phyloP scores from a whole-genome alignment of 1,140 invertebrate species.

The Ceratina japonica region DNA sequence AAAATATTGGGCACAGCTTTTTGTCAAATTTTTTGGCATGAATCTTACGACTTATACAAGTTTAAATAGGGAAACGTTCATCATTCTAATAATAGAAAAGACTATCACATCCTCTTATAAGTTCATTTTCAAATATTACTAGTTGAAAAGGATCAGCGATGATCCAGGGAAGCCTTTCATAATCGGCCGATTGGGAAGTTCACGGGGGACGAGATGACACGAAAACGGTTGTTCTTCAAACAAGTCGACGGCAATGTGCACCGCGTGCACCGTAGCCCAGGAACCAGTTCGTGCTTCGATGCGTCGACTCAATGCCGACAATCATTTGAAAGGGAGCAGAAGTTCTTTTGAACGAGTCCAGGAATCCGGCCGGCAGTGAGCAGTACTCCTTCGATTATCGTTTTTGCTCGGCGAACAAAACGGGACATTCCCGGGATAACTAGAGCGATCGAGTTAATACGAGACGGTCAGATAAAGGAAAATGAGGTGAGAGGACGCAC shows the following conservation, averaged over 20 bases:
- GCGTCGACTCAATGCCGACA: slow-evolving; percentile 51
- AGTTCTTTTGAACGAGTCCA: slow-evolving; percentile 31
- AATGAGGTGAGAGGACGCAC: not conserved
- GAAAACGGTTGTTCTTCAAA: slow-evolving; percentile 60
- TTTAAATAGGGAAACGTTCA: too few relatives aligned
- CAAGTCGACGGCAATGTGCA: slow-evolving; percentile 8
- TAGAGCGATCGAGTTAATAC: slow-evolving; percentile 25
- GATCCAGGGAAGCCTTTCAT: slow-evolving; percentile 20
- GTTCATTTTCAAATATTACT: too few relatives aligned
- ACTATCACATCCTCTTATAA: too few relatives aligned
- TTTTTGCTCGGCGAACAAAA: slow-evolving; percentile 24
- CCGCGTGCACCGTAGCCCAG: slow-evolving; percentile 1
- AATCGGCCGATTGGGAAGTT: slow-evolving; percentile 55
- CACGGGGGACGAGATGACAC: slow-evolving; percentile 60
- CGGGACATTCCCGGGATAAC: slow-evolving; percentile 25
- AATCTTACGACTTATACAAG: too few relatives aligned
- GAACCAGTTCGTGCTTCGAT: slow-evolving; percentile 54
- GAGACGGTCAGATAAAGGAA: not conserved
- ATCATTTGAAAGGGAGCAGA: slow-evolving; percentile 55
- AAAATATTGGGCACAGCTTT: too few relatives aligned
- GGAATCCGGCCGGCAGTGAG: not conserved
- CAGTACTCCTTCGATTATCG: slow-evolving; percentile 26
- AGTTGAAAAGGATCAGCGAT: too few relatives aligned
- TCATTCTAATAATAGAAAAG: too few relatives aligned
- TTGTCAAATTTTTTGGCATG: too few relatives aligned